Conservation (phyloP, 2,113 vertebrate species). For the Megaleporinus macrocephalus region DNA sequence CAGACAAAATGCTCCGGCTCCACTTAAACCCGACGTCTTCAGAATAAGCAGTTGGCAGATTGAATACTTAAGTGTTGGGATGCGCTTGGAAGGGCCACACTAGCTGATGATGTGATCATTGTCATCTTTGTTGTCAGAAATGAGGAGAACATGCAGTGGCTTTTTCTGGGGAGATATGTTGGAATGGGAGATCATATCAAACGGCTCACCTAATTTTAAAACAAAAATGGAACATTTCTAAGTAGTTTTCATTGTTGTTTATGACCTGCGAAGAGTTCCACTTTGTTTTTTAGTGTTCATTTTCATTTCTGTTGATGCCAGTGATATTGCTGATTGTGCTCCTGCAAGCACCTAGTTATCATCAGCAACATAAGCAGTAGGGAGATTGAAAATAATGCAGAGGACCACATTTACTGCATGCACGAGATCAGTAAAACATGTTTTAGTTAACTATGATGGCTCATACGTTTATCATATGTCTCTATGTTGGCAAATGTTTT, state of each 20-base stretch:
- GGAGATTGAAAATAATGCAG: not conserved
- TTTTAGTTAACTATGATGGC: not conserved
- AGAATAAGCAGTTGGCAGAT: not conserved
- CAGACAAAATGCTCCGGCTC: not conserved
- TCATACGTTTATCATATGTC: not conserved
- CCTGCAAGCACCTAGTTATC: not conserved
- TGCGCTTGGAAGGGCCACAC: not conserved
- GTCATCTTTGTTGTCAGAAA: not conserved
- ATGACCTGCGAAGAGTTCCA: not conserved
- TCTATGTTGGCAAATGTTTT: too few species aligned
- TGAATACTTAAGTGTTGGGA: not conserved
- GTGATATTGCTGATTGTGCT: not conserved
- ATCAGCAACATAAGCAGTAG: not conserved
- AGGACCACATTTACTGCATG: not conserved
- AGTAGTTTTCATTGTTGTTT: not conserved
- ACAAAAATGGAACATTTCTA: not conserved
- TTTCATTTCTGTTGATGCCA: not conserved
- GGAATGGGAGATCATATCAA: not conserved
- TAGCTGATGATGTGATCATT: not conserved
- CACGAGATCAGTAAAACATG: too few species aligned
- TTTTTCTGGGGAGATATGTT: not conserved
- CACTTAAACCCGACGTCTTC: not conserved
- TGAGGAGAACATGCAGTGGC: not conserved
- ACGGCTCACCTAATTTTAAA: not conserved
- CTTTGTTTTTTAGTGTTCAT: not conserved